phyloP scores from a whole-genome alignment of 2,797 vertebrate genomes.

The Typhlichthys subterraneus region DNA sequence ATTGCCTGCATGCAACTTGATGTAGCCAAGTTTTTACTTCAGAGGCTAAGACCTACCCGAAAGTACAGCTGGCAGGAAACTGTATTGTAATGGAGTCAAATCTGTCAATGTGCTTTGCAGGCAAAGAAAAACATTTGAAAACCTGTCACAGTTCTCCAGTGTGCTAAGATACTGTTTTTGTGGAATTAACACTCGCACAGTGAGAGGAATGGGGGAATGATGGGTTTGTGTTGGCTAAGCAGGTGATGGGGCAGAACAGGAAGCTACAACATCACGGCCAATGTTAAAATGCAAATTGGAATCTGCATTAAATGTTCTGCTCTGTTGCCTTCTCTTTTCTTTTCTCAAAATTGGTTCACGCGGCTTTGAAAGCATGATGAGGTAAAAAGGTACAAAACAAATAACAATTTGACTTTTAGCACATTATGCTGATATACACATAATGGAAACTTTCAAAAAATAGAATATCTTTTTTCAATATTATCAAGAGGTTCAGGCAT shows the following conservation, averaged over 20 bases:
- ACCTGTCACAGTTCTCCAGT: background rate
- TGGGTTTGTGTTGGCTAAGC: conserved; percentile 29
- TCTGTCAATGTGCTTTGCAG: background rate
- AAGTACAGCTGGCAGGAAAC: background rate
- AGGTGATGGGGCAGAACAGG: conserved; percentile 25
- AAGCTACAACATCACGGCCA: conserved; percentile 30
- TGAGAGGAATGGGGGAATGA: conserved; percentile 20
- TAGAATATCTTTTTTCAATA: background rate
- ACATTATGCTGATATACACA: background rate
- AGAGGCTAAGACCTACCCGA: too few relatives aligned
- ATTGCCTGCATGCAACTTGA: background rate
- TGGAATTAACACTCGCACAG: conserved; percentile 25
- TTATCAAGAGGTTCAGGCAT: conserved; percentile 2
- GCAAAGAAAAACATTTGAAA: conserved; percentile 7
- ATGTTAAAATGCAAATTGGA: conserved; percentile 46
- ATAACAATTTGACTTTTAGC: too few relatives aligned
- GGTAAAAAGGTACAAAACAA: background rate
- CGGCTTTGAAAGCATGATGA: conserved; percentile 24
- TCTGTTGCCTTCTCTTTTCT: conserved; percentile 41
- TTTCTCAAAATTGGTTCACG: conserved; percentile 19
- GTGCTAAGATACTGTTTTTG: conserved; percentile 12
- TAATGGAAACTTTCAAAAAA: background rate
- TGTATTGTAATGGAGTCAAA: background rate
- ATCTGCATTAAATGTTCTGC: conserved; percentile 63
- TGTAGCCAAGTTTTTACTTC: background rate